Percentiles rank a stretch among this genome's conserved stretches.
Evolutionary conservation across 1,140 invertebrate species (phyloP).

Genomic region (Drosophila watanabei): DNA sequence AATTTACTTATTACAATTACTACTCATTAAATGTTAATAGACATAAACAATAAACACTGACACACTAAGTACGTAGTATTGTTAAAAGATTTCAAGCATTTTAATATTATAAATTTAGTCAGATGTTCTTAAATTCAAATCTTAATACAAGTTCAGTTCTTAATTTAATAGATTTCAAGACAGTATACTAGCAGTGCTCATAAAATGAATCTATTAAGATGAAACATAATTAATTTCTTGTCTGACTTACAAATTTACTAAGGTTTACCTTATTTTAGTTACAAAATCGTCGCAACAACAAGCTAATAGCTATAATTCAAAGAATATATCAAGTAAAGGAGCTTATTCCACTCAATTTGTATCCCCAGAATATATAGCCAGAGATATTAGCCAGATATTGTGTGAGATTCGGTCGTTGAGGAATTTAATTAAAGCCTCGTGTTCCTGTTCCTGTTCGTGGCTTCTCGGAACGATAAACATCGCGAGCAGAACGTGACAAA

Average conservation of each 20-base stretch:
- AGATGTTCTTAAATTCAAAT: too few species aligned
- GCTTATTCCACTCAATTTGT: conserved; percentile 1
- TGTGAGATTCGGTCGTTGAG: conserved; percentile 15
- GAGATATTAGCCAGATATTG: conserved; percentile 7
- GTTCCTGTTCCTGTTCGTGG: conserved; percentile 8
- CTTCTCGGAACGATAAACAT: conserved; percentile 57
- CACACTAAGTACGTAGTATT: neutral
- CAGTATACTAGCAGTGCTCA: too few species aligned
- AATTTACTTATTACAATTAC: neutral
- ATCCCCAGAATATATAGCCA: neutral
- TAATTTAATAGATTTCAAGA: too few species aligned
- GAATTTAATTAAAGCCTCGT: conserved; percentile 64
- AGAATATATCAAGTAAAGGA: neutral
- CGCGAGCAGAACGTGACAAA: conserved; percentile 73
- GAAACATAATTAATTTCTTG: too few species aligned
- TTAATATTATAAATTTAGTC: neutral
- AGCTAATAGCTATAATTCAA: too few species aligned
- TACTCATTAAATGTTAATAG: neutral
- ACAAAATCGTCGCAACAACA: neutral
- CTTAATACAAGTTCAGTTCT: too few species aligned
- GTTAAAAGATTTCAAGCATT: neutral
- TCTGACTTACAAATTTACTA: too few species aligned
- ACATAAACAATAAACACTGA: neutral
- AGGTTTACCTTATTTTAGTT: too few species aligned
- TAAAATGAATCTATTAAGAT: too few species aligned